phyloP scores from a whole-genome alignment of 2,888 invertebrate genomes.

The Drosophila pegasa region DNA sequence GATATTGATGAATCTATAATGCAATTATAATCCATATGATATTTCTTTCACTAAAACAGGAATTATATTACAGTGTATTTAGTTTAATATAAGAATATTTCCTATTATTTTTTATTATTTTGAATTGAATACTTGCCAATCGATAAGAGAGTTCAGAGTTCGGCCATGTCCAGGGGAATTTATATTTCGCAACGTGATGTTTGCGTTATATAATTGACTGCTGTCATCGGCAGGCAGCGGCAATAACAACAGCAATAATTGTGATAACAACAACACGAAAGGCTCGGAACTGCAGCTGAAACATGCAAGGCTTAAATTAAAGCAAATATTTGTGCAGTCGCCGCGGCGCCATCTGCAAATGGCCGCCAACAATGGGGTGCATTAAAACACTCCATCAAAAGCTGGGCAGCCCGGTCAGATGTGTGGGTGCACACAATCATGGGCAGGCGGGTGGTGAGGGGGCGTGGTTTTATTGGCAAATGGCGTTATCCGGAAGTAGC shows the following conservation, averaged over 20 bases:
- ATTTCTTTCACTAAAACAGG: no score
- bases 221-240: conserved; percentile 62
- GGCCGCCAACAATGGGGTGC: conserved; percentile 73
- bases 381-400: conserved; percentile 76
- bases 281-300: conserved; percentile 53
- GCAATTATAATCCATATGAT: no score
- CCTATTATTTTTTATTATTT: no score
- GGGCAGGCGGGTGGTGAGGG: no score
- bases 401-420: conserved; percentile 57
- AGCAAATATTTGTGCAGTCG: conserved; percentile 76
- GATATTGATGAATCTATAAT: no score
- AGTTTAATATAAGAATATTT: no score
- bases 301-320: conserved; percentile 77
- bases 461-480: conserved; percentile 35
- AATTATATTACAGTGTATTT: no score
- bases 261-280: conserved; percentile 29
- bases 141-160: conserved; percentile 11
- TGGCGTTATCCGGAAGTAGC: conserved; percentile 79
- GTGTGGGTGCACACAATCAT: neutral
- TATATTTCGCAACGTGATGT: conserved; percentile 49
- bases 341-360: conserved; percentile 65
- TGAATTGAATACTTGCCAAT: neutral
- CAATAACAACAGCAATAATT: conserved; percentile 26
- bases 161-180: neutral
- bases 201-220: conserved; percentile 75